Percentiles rank a stretch among this genome's conserved stretches.
phyloP scores from a whole-genome alignment of 2,113 vertebrate species.

The Hassar affinis region DNA sequence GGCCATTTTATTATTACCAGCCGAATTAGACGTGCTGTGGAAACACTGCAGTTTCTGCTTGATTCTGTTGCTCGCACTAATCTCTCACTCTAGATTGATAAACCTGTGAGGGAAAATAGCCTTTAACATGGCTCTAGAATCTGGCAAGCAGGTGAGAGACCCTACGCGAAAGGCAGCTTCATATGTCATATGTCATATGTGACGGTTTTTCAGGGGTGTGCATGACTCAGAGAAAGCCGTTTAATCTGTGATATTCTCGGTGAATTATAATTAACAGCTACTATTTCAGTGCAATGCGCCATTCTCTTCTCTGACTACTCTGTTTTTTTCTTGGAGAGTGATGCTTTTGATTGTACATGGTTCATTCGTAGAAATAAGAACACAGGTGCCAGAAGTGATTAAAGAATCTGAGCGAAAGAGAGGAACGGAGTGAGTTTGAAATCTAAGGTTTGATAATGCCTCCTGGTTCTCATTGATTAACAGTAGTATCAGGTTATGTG shows the following conservation, averaged over 20 bases:
- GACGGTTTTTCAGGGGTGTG: neutral
- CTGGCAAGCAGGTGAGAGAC: neutral
- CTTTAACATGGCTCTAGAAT: neutral
- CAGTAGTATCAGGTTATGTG: conserved; percentile 39
- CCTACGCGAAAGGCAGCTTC: neutral
- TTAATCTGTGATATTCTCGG: neutral
- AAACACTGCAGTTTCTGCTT: neutral
- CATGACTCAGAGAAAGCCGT: conserved; percentile 17
- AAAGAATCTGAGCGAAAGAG: conserved; percentile 18
- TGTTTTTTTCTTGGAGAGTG: neutral
- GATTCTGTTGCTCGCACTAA: neutral
- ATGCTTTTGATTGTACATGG: conserved; percentile 15
- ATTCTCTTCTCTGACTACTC: neutral
- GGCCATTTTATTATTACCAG: neutral
- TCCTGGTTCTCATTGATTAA: conserved; percentile 56
- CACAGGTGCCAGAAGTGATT: neutral
- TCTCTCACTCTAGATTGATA: neutral
- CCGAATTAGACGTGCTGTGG: neutral
- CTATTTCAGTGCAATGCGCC: neutral
- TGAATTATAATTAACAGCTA: conserved; percentile 8
- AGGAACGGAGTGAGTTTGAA: conserved; percentile 39
- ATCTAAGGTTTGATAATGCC: conserved; percentile 48
- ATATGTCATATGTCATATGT: neutral
- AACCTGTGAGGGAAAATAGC: neutral
- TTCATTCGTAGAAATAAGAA: neutral